These are phyloP conservation scores for Eulithis testata DNA, from an alignment of 2,888 invertebrate genomes.

Conservation along the genomic window DNA sequence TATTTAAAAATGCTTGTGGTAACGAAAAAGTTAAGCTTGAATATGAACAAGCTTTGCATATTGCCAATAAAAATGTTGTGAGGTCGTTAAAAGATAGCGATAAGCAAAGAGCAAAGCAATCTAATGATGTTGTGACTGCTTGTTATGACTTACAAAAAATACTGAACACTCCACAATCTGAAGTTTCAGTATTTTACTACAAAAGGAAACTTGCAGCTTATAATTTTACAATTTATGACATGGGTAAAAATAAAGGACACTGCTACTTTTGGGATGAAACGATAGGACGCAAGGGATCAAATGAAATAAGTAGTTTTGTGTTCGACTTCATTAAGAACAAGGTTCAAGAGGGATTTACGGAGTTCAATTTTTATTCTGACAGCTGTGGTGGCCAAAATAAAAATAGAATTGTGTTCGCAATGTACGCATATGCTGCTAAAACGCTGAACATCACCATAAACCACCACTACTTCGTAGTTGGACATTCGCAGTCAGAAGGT, in stretches of 20 bases:
- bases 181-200: not conserved
- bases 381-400: constrained; percentile 31
- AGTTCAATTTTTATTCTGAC: constrained; percentile 35
- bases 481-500: constrained; percentile 34
- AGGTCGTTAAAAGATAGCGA: constrained; percentile 18
- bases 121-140: constrained; percentile 19
- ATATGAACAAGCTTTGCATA: constrained; percentile 23
- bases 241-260: constrained; percentile 11
- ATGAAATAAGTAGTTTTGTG: constrained; percentile 22
- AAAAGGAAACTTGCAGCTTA: not conserved
- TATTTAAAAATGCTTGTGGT: constrained; percentile 3
- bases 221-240: not conserved
- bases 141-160: constrained; percentile 27
- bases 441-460: constrained; percentile 20
- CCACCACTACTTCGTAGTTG: constrained; percentile 34
- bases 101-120: constrained; percentile 17
- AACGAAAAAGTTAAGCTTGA: constrained; percentile 18
- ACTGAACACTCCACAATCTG: constrained; percentile 2
- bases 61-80: constrained; percentile 26
- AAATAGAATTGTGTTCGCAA: constrained; percentile 27
- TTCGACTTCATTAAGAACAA: constrained; percentile 18
- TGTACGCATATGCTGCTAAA: constrained; percentile 27
- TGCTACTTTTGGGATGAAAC: constrained; percentile 18
- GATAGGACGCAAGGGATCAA: constrained; percentile 21
- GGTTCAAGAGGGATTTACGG: constrained; percentile 13